Evolutionary conservation across 1,140 invertebrate genomes (phyloP).

Genomic region (Neodiprion lecontei): DNA sequence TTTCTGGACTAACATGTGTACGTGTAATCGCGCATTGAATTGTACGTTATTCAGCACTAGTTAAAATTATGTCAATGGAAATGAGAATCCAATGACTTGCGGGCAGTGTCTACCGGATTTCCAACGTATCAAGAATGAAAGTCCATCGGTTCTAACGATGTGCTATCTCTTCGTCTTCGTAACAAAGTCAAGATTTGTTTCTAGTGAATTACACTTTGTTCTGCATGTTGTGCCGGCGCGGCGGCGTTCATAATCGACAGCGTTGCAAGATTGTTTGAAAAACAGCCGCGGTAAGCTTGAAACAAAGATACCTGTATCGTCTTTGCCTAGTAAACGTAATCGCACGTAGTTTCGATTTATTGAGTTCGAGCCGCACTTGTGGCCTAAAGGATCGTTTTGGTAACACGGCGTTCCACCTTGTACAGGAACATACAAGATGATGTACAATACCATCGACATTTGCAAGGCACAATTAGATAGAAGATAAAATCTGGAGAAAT

Average conservation of each 20-base stretch:
- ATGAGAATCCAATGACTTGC: conserved; percentile 24
- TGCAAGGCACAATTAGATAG: too few relatives aligned
- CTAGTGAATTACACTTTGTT: conserved; percentile 46
- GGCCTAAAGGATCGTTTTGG: too few relatives aligned
- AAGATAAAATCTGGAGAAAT: too few relatives aligned
- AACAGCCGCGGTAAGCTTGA: conserved; percentile 67
- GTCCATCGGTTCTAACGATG: not conserved
- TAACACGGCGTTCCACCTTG: too few relatives aligned
- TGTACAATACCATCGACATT: too few relatives aligned
- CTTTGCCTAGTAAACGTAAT: not conserved
- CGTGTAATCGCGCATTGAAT: too few relatives aligned
- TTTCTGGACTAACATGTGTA: too few relatives aligned
- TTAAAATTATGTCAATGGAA: conserved; percentile 24
- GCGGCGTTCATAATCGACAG: conserved; percentile 67
- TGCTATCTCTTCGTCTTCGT: not conserved
- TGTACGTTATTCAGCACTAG: not conserved
- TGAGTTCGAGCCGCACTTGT: too few relatives aligned
- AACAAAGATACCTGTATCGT: not conserved
- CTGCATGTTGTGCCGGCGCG: conserved; percentile 69
- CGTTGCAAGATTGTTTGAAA: conserved; percentile 63
- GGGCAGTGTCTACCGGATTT: not conserved
- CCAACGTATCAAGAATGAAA: not conserved
- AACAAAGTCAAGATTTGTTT: not conserved
- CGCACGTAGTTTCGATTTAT: not conserved
- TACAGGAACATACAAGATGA: too few relatives aligned